These are phyloP conservation scores for Gorilla gorilla DNA, from an alignment of 2,113 vertebrate species.

Conservation along the genomic window DNA sequence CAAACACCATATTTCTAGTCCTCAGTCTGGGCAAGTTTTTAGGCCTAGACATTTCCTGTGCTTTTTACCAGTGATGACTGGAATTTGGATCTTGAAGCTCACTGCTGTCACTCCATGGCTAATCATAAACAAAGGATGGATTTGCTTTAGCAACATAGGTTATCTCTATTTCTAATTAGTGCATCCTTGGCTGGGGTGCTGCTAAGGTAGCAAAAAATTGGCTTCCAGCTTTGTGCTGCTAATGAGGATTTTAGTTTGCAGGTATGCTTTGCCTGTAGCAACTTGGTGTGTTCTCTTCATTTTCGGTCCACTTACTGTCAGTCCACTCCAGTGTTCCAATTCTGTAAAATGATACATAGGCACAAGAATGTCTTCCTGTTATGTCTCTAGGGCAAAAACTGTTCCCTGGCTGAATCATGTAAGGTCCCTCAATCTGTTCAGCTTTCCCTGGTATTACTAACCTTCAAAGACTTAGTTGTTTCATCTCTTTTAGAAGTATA, in stretches of 20 bases:
- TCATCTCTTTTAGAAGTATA: neutral
- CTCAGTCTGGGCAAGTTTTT: neutral
- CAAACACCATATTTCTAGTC: neutral
- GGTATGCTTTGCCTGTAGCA: slow-evolving; percentile 58
- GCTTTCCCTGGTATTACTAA: neutral
- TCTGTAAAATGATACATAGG: slow-evolving; percentile 20
- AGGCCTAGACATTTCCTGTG: neutral
- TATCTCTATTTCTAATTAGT: slow-evolving; percentile 61
- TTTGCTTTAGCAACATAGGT: slow-evolving; percentile 33
- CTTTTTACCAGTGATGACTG: neutral
- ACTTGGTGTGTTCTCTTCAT: slow-evolving; percentile 25
- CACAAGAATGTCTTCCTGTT: neutral
- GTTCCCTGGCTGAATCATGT: neutral
- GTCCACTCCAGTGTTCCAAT: slow-evolving; percentile 22
- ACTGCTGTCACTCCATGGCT: neutral
- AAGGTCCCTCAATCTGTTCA: neutral
- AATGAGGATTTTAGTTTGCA: slow-evolving; percentile 54
- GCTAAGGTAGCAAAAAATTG: slow-evolving; percentile 41
- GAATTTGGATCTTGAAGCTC: neutral
- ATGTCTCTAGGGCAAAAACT: neutral
- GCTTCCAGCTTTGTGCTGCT: slow-evolving; percentile 33
- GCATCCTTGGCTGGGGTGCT: neutral
- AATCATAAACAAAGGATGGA: neutral
- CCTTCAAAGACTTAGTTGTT: neutral
- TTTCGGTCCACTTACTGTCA: slow-evolving; percentile 36